These are phyloP conservation scores for Drosophila subobscura DNA, from an alignment of 1,140 invertebrate species.

Conservation along the genomic window DNA sequence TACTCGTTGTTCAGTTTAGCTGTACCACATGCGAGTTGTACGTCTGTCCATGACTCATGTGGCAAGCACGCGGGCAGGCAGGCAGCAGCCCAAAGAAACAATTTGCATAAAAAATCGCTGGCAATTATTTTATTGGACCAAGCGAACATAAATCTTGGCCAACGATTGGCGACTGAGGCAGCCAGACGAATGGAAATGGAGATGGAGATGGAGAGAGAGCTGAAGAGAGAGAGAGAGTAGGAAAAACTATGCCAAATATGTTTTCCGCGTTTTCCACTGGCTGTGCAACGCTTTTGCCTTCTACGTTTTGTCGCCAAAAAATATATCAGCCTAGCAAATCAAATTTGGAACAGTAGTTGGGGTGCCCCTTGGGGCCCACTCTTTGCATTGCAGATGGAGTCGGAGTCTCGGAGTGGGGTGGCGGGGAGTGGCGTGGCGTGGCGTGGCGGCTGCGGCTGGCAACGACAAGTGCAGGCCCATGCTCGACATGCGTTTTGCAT, in stretches of 20 bases:
- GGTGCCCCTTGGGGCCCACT: slow-evolving; percentile 14
- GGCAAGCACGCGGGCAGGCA: slow-evolving; percentile 18
- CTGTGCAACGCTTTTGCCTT: slow-evolving; percentile 15
- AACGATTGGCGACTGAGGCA: slow-evolving; percentile 34
- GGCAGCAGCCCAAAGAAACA: slow-evolving; percentile 42
- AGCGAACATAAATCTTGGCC: slow-evolving; percentile 78
- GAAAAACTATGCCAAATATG: slow-evolving; percentile 74
- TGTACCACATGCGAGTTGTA: not conserved
- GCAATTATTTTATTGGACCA: slow-evolving; percentile 83
- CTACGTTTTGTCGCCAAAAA: slow-evolving; percentile 47
- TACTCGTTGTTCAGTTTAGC: too few species aligned
- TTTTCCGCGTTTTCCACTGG: slow-evolving; percentile 70
- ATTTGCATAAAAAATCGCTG: slow-evolving; percentile 83
- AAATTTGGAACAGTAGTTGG: slow-evolving; percentile 81
- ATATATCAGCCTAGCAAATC: slow-evolving; percentile 70
- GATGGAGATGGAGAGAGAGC: not conserved
- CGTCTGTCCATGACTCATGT: slow-evolving; percentile 58
- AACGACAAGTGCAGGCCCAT: slow-evolving; percentile 67
- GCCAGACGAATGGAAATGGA: slow-evolving; percentile 3
- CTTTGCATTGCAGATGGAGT: not conserved
- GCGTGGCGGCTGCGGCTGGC: not conserved
- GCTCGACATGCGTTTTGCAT: slow-evolving; percentile 75
- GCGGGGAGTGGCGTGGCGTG: too few species aligned
- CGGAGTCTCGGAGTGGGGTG: not conserved
- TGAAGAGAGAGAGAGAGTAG: slow-evolving; percentile 4